phyloP scores from a whole-genome alignment of 2,113 vertebrate genomes.

The Tragulus kanchil region DNA sequence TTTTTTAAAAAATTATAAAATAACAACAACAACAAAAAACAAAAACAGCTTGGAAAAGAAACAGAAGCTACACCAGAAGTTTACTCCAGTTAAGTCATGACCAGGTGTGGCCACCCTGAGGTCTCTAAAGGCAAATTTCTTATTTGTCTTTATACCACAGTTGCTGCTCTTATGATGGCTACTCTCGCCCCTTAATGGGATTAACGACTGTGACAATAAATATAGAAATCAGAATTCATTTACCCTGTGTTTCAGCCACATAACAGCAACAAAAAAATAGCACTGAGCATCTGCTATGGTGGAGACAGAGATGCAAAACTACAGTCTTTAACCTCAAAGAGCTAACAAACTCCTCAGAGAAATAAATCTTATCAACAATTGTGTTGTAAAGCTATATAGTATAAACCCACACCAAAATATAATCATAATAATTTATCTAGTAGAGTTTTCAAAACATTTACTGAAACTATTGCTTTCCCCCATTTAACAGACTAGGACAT shows the following conservation, averaged over 20 bases:
- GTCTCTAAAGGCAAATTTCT: not conserved
- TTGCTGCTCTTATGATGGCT: not conserved
- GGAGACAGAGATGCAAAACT: not conserved
- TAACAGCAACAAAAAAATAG: not conserved
- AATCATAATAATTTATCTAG: not conserved
- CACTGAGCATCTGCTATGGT: not conserved
- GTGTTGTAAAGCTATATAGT: not conserved
- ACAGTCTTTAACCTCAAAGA: not conserved
- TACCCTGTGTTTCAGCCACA: not conserved
- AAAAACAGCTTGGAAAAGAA: not conserved
- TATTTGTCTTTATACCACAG: not conserved
- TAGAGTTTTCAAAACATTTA: constrained; percentile 5
- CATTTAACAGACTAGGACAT: not conserved
- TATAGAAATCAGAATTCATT: not conserved
- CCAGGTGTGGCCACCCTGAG: not conserved
- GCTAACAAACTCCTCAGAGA: not conserved
- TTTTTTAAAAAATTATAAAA: not conserved
- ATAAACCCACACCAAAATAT: not conserved
- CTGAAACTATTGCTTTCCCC: not conserved
- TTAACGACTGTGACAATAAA: not conserved
- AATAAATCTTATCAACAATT: not conserved
- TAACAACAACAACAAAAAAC: not conserved
- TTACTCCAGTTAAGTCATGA: not conserved
- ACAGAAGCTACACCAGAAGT: not conserved
- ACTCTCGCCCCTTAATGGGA: not conserved